These are phyloP conservation scores for Ceraclea dissimilis DNA, from an alignment of 2,888 invertebrate genomes.

Conservation along the genomic window DNA sequence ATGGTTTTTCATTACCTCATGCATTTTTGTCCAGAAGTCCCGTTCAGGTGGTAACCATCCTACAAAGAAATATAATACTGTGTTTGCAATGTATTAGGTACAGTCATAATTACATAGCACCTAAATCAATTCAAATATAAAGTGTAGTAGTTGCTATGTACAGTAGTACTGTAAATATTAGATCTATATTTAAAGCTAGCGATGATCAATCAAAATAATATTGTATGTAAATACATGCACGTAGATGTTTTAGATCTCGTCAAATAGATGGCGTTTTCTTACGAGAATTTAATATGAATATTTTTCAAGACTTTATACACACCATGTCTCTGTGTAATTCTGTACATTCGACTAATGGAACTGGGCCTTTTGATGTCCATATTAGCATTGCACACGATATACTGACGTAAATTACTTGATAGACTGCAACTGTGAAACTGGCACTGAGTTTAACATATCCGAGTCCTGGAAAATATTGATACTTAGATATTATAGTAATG, in stretches of 20 bases:
- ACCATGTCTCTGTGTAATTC: constrained; percentile 38
- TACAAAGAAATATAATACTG: too few relatives aligned
- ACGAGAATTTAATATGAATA: too few relatives aligned
- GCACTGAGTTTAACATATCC: constrained; percentile 53
- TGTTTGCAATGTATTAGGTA: too few relatives aligned
- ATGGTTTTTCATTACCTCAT: constrained; percentile 30
- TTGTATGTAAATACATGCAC: too few relatives aligned
- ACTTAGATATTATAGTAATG: not conserved
- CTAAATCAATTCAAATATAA: too few relatives aligned
- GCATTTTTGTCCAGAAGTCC: constrained; percentile 34
- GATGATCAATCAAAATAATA: too few relatives aligned
- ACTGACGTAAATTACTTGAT: constrained; percentile 52
- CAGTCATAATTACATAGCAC: too few relatives aligned
- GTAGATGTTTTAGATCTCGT: too few relatives aligned
- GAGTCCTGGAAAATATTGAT: constrained; percentile 40
- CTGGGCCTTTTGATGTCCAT: constrained; percentile 47
- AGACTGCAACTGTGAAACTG: constrained; percentile 46
- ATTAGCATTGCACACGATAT: constrained; percentile 49
- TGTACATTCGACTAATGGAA: constrained; percentile 50
- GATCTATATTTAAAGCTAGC: too few relatives aligned
- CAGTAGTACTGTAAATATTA: too few relatives aligned
- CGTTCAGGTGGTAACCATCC: constrained; percentile 25
- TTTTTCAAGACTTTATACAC: constrained; percentile 29
- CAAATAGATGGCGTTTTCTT: too few relatives aligned
- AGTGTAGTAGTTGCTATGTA: too few relatives aligned